Evolutionary conservation across 2,113 vertebrate genomes (phyloP), one percentile per base, ranked within the genome.

Genomic region (Perca flavescens): DNA sequence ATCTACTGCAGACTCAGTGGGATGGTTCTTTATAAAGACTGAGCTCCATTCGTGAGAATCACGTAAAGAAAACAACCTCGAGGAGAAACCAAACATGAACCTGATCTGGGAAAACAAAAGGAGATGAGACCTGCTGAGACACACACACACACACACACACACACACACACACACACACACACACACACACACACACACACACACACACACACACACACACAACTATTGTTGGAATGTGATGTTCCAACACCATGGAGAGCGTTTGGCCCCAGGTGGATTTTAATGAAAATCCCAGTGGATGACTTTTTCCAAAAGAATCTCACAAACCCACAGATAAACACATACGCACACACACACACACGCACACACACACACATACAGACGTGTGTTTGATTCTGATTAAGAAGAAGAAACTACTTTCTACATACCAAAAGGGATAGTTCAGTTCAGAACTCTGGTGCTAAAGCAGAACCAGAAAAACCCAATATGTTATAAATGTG

Each of bases 231-330:
- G 31, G 25, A 14, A 76, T 31, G 53, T n/a, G 28, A 16, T 11
- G 16, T 53, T 82, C 69, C 82, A 82, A 82, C 66, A 70, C 72
- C 79, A 70, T 63, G 81, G 74, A 84, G 81, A 73, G 74, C 40
- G 3, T 0, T 58, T 2, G 28, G 46, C 57, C 58, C n/a, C 80
- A 52, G 69, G 36, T 25, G 34, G 65, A 50, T 40, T 74, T 9
- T n/a, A n/a, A n/a, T n/a, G n/a, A n/a, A n/a, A 19, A 79, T 66
- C 66, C 70, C 72, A 86, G 73, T 34, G 3, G 70, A 61, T 31
- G 25, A 47, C 53, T 16, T 77, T 65, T 63, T 66, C 12, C 58
- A 58, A 17, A 54, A 64, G 19, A 60, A 68, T 54, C 77, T 1
- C 11, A 56, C 67, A 34, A 6, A 73, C 16, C 0, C 25, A 40